Base-by-base conservation (phyloP, 2,113 vertebrate species). In the Melanerpes aurifrons region DNA sequence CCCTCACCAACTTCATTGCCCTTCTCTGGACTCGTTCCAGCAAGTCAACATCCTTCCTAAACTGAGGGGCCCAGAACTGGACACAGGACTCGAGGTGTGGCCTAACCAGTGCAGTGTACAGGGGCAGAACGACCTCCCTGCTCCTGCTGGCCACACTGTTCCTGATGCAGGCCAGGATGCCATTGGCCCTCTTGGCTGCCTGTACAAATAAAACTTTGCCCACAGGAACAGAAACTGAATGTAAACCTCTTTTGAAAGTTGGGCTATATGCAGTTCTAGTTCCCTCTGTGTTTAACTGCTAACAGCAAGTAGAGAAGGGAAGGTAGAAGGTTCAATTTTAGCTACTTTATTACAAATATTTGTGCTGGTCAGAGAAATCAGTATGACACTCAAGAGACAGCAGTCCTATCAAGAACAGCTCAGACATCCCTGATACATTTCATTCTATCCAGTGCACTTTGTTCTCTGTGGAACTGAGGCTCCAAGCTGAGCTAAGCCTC, bases 351-450 rank as follows among this genome's bases (percentile, higher is more conserved):
- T 70, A 32, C 54, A 72, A 79, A 59, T 9, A 9, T 28, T 78
- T 69, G 11, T 71, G 53, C 26, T 86, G 64, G 28, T 72, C 72
- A 83, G 82, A 87, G 37, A 63, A 90, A 74, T 43, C 17, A 6
- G 29, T 29, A 32, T 12, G 25, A 87, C 54, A 64, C 75, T 82
- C 64, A 11, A 56, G 82, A 90, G 48, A 78, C 18, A 70, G 20
- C 64, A 86, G 25, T 35, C 29, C 54, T 62, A 13, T n/a, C 10
- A 35, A 37, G 64, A 70, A 48, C n/a, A 35, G 57, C n/a, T 80
- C 82, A 87, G 87, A 92, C 86, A 91, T 91, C 82, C 87, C 76
- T 8, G 76, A 89, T 20, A 40, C 6, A 53, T 54, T 76, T 89
- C 43, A 77, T 85, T 75, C 84, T 71, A 53, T 66, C 47, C 78